phyloP scores from a whole-genome alignment of 1,140 invertebrate species.

The Macrobrachium nipponense region DNA sequence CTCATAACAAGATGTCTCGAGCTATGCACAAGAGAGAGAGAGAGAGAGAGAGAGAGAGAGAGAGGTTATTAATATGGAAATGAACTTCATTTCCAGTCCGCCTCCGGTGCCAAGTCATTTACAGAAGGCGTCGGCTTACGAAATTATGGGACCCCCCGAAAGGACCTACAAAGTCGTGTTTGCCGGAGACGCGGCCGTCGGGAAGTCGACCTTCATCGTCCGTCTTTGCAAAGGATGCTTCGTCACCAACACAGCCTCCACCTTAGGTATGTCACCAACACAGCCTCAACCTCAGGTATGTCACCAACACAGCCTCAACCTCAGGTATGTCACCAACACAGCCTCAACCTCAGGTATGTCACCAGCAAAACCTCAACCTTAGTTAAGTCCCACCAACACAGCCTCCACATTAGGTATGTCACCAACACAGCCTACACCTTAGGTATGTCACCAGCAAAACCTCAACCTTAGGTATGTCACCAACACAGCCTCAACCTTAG shows the following conservation, averaged over 20 bases:
- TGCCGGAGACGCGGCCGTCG: constrained; percentile 77
- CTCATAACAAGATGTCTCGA: background rate
- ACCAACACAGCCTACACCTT: no score
- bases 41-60: constrained; percentile 9
- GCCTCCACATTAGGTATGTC: no score
- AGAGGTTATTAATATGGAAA: background rate
- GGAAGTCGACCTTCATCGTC: constrained; percentile 78
- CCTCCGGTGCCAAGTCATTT: background rate
- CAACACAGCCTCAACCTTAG: no score
- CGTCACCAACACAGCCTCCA: constrained; percentile 74
- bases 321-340: no score
- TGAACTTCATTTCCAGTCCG: background rate
- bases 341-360: no score
- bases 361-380: no score
- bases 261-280: constrained; percentile 71
- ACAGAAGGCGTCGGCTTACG: constrained; percentile 48
- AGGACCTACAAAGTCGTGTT: constrained; percentile 77
- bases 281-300: background rate
- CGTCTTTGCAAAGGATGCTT: constrained; percentile 76
- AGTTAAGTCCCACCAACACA: no score
- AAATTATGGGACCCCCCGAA: constrained; percentile 71
- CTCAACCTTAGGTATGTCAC: no score
- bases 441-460: no score
- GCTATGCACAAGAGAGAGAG: background rate
- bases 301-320: no score